phyloP scores from a whole-genome alignment of 2,113 vertebrate genomes.

The Nyctereutes procyonoides region DNA sequence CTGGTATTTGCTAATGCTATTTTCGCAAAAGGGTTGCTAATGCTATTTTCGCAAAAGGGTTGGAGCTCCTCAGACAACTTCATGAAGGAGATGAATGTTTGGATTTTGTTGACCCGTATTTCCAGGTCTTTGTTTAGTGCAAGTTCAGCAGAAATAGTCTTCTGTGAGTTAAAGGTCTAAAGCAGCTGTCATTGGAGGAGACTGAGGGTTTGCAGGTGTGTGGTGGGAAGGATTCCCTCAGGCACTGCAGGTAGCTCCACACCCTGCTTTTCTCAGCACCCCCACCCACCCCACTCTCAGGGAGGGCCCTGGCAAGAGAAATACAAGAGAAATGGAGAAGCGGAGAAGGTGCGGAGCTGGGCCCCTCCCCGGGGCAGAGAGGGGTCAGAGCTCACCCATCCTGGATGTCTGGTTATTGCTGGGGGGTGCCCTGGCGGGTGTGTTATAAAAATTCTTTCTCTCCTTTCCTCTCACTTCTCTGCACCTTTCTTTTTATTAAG shows the following conservation, averaged over 20 bases:
- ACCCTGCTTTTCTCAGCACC: not conserved
- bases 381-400: rapidly evolving
- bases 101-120: not conserved
- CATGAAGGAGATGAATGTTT: not conserved
- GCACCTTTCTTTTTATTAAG: not conserved
- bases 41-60: not conserved
- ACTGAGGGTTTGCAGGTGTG: not conserved
- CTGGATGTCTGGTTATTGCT: not conserved
- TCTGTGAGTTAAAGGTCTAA: not conserved
- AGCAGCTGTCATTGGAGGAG: not conserved
- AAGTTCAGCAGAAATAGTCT: not conserved
- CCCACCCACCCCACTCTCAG: not conserved
- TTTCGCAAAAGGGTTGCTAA: not conserved
- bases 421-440: rapidly evolving
- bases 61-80: not conserved
- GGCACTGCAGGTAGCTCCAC: not conserved
- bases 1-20: rapidly evolving
- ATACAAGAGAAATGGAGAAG: not conserved
- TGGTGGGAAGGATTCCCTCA: not conserved
- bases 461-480: rapidly evolving
- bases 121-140: constrained; percentile 20
- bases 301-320: not conserved
- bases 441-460: rapidly evolving
- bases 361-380: not conserved
- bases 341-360: rapidly evolving